Conservation (phyloP, 2,797 vertebrate genomes). For the Pogoniulus pusillus region DNA sequence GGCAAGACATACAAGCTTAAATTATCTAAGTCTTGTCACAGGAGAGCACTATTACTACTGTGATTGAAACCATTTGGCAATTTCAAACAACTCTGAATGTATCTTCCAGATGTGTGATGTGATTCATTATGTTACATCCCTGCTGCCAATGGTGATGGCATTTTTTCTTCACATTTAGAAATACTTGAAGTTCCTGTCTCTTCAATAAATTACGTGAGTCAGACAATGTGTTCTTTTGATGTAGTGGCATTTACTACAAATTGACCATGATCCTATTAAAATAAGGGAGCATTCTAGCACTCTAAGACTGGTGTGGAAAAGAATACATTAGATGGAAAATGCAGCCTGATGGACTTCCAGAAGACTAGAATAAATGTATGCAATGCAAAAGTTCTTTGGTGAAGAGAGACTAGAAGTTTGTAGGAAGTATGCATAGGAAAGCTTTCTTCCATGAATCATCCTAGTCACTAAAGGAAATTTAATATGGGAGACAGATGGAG, state of each 20-base stretch:
- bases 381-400: neutral
- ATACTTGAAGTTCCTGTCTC: neutral
- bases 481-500: neutral
- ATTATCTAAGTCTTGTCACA: neutral
- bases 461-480: accelerated
- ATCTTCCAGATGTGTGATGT: neutral
- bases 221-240: neutral
- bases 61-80: neutral
- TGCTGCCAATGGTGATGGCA: neutral
- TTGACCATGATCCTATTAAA: neutral
- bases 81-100: neutral
- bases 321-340: neutral
- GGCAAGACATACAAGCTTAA: neutral
- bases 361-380: neutral
- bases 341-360: neutral
- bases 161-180: neutral
- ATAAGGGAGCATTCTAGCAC: neutral
- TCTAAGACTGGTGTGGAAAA: neutral
- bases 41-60: neutral
- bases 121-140: neutral
- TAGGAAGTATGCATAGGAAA: neutral
- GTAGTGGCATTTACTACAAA: neutral
- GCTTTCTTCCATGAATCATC: neutral
- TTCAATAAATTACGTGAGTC: neutral
- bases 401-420: neutral